These are phyloP conservation scores for Spermophilus dauricus DNA, from an alignment of 2,113 vertebrate species.

Conservation along the genomic window DNA sequence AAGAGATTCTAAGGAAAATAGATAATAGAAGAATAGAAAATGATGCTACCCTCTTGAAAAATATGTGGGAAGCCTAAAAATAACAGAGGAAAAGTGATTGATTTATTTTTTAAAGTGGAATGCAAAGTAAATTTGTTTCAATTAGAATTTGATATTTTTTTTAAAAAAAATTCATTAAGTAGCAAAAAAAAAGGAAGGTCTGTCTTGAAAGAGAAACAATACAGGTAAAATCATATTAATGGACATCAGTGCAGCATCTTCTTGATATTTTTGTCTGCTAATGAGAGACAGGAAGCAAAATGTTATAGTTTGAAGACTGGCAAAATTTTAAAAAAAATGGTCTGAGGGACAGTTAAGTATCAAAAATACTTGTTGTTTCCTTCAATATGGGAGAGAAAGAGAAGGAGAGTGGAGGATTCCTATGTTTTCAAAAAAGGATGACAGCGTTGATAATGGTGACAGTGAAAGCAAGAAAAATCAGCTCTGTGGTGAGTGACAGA, in stretches of 20 bases:
- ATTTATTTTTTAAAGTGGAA: background rate
- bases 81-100: background rate
- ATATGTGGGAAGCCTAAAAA: background rate
- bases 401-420: background rate
- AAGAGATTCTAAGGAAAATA: background rate
- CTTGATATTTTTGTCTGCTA: background rate
- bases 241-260: background rate
- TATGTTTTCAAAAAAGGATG: background rate
- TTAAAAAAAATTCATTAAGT: background rate
- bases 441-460: background rate
- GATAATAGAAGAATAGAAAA: background rate
- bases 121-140: background rate
- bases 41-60: background rate
- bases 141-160: background rate
- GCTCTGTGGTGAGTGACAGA: background rate
- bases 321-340: background rate
- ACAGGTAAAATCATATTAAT: background rate
- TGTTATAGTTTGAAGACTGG: background rate
- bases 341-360: background rate
- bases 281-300: background rate
- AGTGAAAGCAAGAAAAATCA: background rate
- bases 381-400: background rate
- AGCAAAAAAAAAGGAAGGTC: background rate
- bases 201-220: background rate
- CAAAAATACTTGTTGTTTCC: background rate